Evolutionary conservation across 2,113 vertebrate species (phyloP).

Genomic region (Chionomys nivalis): DNA sequence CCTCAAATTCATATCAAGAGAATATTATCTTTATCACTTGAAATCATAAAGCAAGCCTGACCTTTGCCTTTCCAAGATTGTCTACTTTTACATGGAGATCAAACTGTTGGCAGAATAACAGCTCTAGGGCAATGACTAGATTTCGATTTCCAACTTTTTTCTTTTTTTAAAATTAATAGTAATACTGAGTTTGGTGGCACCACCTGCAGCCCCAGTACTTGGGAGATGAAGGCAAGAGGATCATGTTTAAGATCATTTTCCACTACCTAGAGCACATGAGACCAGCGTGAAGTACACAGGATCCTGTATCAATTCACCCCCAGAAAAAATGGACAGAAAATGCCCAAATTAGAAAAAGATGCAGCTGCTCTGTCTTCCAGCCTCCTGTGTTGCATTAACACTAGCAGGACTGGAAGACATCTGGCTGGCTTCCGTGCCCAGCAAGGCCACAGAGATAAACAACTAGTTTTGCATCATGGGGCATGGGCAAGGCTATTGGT

Average conservation of each 20-base stretch:
- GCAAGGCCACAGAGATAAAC: constrained; percentile 77
- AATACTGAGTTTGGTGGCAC: neutral
- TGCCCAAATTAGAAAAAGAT: constrained; percentile 62
- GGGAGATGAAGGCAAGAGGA: neutral
- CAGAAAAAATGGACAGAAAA: neutral
- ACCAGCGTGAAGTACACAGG: neutral
- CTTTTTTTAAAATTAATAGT: neutral
- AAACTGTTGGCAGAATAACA: neutral
- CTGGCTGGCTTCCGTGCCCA: constrained; percentile 75
- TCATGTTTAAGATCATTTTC: neutral
- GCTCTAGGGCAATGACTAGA: constrained; percentile 20
- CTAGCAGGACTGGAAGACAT: constrained; percentile 78
- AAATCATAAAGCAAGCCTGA: constrained; percentile 68
- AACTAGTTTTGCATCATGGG: constrained; percentile 72
- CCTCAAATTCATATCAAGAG: constrained; percentile 6
- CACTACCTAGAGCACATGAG: neutral
- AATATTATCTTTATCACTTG: constrained; percentile 50
- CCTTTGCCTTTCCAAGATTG: constrained; percentile 53
- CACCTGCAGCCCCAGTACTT: neutral
- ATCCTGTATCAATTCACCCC: neutral
- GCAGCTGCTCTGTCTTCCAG: constrained; percentile 77
- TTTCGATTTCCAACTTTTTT: neutral
- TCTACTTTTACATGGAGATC: constrained; percentile 15
- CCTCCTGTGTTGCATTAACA: constrained; percentile 66
- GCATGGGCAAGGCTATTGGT: constrained; percentile 72